These are phyloP conservation scores for Enteromius thamalakanensis DNA, from an alignment of 2,797 vertebrate genomes.

Conservation along the genomic window DNA sequence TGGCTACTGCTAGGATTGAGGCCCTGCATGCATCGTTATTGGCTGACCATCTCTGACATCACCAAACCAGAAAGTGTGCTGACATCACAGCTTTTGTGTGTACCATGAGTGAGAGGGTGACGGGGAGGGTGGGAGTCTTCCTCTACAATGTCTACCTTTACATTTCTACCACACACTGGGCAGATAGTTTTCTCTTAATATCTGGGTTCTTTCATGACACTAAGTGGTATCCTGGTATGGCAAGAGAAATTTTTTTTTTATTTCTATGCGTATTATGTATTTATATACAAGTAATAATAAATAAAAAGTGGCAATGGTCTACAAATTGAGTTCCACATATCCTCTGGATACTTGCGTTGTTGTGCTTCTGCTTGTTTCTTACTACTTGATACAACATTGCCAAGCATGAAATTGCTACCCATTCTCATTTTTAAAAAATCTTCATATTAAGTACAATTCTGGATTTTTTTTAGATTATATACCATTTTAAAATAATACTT, in stretches of 20 bases:
- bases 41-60: constrained; percentile 35
- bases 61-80: constrained; percentile 25
- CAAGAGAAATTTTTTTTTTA: background rate
- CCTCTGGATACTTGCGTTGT: background rate
- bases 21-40: constrained; percentile 50
- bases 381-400: background rate
- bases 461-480: background rate
- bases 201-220: constrained; percentile 17
- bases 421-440: constrained; percentile 1
- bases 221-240: constrained; percentile 45
- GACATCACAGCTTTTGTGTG: constrained; percentile 39
- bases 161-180: background rate
- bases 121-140: constrained; percentile 27
- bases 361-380: constrained; percentile 14
- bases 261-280: background rate
- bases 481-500: constrained; percentile 1
- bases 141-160: constrained; percentile 22
- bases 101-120: constrained; percentile 28
- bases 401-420: constrained; percentile 10
- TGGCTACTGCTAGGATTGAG: constrained; percentile 11
- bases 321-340: background rate
- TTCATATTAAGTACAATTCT: background rate
- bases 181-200: constrained; percentile 8
- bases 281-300: background rate
- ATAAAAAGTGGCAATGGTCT: constrained; percentile 7